A percentile compares a stretch with the other conserved stretches of the same genome.
Conservation (phyloP, 2,888 invertebrate genomes). For the Cactoblastis cactorum region DNA sequence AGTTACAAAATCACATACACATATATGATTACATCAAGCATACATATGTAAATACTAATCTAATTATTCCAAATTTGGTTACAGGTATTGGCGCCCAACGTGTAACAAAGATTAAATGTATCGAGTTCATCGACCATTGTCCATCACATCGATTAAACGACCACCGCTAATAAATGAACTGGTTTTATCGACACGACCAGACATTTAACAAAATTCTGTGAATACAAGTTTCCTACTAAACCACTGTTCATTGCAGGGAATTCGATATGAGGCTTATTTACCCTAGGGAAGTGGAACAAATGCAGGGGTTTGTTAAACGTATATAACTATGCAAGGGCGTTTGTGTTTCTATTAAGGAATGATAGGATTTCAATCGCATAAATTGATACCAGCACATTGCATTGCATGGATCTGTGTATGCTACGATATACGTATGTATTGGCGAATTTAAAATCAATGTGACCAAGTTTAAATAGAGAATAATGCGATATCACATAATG, state of each 20-base stretch:
- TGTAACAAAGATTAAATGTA: slow-evolving; percentile 16
- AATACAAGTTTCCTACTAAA: neutral
- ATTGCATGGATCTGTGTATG: too few species aligned
- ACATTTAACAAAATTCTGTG: neutral
- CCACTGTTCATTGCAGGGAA: neutral
- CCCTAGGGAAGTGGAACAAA: neutral
- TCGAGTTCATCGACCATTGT: slow-evolving; percentile 8
- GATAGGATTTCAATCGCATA: too few species aligned
- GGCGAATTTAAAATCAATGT: too few species aligned
- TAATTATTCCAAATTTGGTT: neutral
- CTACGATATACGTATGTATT: too few species aligned
- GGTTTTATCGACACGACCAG: neutral
- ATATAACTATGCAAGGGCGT: too few species aligned
- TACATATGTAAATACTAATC: neutral
- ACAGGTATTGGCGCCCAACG: slow-evolving; percentile 27
- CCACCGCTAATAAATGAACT: neutral
- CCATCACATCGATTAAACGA: slow-evolving; percentile 14
- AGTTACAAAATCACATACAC: neutral
- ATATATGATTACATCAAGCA: neutral
- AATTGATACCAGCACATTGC: too few species aligned
- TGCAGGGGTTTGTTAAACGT: too few species aligned
- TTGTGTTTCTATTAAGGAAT: too few species aligned
- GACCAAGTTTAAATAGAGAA: too few species aligned
- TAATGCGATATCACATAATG: too few species aligned
- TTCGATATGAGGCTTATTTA: neutral